Evolutionary conservation across 2,888 invertebrate genomes (phyloP).

Genomic region (Eupithecia exiguata): DNA sequence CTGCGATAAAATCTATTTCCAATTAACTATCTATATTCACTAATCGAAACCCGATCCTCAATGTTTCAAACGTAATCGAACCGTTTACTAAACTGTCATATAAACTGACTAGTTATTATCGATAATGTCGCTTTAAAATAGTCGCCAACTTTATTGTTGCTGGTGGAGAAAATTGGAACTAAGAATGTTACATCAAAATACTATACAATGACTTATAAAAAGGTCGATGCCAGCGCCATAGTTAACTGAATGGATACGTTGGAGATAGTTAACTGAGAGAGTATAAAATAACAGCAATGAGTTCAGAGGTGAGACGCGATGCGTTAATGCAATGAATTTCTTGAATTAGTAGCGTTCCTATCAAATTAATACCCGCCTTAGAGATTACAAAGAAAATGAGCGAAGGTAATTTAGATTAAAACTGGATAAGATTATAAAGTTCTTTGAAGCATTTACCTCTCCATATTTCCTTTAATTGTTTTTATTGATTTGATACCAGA

Average conservation of each 20-base stretch:
- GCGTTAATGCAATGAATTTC: slow-evolving; percentile 55
- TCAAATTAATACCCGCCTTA: slow-evolving; percentile 50
- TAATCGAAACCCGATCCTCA: slow-evolving; percentile 23
- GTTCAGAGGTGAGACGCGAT: slow-evolving; percentile 44
- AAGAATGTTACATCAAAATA: not conserved
- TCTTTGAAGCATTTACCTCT: not conserved
- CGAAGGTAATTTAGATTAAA: not conserved
- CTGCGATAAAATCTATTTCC: not conserved
- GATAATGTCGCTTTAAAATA: slow-evolving; percentile 53
- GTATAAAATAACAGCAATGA: slow-evolving; percentile 6
- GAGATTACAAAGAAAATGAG: slow-evolving; percentile 7
- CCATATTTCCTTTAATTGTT: not conserved
- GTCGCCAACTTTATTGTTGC: slow-evolving; percentile 14
- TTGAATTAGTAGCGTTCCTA: slow-evolving; percentile 63
- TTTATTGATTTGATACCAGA: not conserved
- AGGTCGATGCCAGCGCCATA: not conserved
- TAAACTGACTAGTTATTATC: slow-evolving; percentile 53
- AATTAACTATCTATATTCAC: not conserved
- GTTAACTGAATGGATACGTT: not conserved
- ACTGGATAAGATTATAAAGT: not conserved
- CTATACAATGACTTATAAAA: not conserved
- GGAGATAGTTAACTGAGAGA: not conserved
- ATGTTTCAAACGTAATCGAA: slow-evolving; percentile 30
- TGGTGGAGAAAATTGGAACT: slow-evolving; percentile 21
- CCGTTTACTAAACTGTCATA: slow-evolving; percentile 41